Conservation (phyloP, 2,797 vertebrate genomes). For the Selene dorsalis region DNA sequence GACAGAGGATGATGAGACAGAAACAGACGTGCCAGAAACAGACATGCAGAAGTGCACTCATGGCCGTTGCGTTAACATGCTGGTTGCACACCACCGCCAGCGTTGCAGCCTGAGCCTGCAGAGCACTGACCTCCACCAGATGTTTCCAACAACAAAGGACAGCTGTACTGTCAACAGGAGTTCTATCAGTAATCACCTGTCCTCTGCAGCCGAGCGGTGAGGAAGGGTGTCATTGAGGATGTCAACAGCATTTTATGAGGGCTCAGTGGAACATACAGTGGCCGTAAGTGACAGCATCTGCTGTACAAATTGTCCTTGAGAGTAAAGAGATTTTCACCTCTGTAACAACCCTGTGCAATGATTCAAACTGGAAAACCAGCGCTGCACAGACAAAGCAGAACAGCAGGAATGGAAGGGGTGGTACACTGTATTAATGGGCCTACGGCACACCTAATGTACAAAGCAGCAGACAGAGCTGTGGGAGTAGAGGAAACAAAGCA, state of each 20-base stretch:
- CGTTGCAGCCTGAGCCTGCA: constrained; percentile 27
- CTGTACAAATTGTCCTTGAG: constrained; percentile 55
- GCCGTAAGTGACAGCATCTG: constrained; percentile 38
- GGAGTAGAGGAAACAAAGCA: constrained; percentile 58
- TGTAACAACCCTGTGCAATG: constrained; percentile 22
- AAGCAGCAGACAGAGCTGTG: constrained; percentile 64
- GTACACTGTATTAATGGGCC: constrained; percentile 52
- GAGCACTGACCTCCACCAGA: constrained; percentile 68
- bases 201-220: constrained; percentile 27
- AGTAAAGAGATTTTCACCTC: constrained; percentile 47
- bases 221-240: constrained; percentile 59
- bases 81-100: background rate
- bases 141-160: constrained; percentile 68
- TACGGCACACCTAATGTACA: constrained; percentile 66
- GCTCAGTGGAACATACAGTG: constrained; percentile 26
- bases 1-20: constrained; percentile 56
- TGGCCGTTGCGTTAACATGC: constrained; percentile 12
- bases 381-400: constrained; percentile 49
- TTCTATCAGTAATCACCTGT: constrained; percentile 60
- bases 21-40: constrained; percentile 5
- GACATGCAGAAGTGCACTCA: constrained; percentile 16
- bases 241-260: constrained; percentile 63
- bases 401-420: constrained; percentile 64
- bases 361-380: constrained; percentile 31
- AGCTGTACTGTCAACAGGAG: constrained; percentile 65